phyloP scores from a whole-genome alignment of 2,888 invertebrate genomes.

The Xanthia icteritia region DNA sequence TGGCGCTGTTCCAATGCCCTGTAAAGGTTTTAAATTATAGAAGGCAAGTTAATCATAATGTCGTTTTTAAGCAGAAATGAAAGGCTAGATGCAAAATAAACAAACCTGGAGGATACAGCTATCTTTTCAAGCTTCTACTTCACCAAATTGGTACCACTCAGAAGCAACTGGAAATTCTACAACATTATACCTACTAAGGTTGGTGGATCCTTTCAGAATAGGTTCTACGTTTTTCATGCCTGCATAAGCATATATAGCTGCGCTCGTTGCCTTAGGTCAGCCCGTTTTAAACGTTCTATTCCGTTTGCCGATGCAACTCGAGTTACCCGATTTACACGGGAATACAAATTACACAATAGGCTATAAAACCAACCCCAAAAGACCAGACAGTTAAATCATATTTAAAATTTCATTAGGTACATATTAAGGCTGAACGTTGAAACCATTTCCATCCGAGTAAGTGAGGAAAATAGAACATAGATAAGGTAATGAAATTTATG shows the following conservation, averaged over 20 bases:
- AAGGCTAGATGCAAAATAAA: not conserved
- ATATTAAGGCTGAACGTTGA: not conserved
- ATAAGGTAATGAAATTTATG: not conserved
- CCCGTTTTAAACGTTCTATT: slow-evolving; percentile 11
- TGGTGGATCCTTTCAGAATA: slow-evolving; percentile 1
- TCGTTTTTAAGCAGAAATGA: not conserved
- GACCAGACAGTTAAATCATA: not conserved
- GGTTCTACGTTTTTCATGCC: not conserved
- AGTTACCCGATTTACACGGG: not conserved
- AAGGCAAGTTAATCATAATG: not conserved
- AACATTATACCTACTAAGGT: not conserved
- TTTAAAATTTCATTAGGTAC: not conserved
- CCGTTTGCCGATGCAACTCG: slow-evolving; percentile 1
- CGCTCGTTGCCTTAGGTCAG: not conserved
- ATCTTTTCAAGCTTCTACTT: not conserved
- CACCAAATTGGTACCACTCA: not conserved
- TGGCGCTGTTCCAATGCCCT: not conserved
- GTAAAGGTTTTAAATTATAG: not conserved
- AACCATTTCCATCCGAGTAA: not conserved
- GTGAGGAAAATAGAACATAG: not conserved
- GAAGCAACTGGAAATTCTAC: not conserved
- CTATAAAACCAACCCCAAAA: not conserved
- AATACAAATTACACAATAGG: not conserved
- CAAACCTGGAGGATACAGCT: not conserved
- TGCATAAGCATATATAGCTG: not conserved